These are phyloP conservation scores for Noctua fimbriata DNA, from an alignment of 2,888 invertebrate genomes.

Conservation along the genomic window DNA sequence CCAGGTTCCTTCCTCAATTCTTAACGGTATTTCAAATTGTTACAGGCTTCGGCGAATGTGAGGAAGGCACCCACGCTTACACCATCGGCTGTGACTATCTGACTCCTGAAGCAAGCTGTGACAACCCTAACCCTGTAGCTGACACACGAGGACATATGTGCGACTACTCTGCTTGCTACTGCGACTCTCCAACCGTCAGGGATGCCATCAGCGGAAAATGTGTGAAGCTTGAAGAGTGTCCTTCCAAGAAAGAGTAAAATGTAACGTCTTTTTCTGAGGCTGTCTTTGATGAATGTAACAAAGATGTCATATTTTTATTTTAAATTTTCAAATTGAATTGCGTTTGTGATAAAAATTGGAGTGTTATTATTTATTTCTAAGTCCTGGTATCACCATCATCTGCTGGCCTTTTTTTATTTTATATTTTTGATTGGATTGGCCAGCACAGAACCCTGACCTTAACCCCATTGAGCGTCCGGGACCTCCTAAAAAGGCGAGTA, in stretches of 20 bases:
- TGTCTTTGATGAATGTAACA: not conserved
- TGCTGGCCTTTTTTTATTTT: too few relatives aligned
- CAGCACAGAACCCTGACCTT: too few relatives aligned
- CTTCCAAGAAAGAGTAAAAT: constrained; percentile 64
- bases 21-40: not conserved
- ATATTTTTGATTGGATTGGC: too few relatives aligned
- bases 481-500: too few relatives aligned
- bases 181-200: constrained; percentile 76
- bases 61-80: constrained; percentile 74
- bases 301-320: not conserved
- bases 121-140: constrained; percentile 71
- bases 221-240: constrained; percentile 74
- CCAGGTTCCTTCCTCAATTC: not conserved
- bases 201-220: constrained; percentile 73
- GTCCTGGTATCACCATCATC: not conserved
- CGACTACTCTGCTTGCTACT: constrained; percentile 75
- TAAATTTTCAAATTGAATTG: not conserved
- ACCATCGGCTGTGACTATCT: constrained; percentile 70
- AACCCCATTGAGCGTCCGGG: too few relatives aligned
- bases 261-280: not conserved
- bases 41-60: constrained; percentile 69
- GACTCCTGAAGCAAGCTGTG: constrained; percentile 78
- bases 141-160: not conserved
- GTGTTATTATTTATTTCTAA: constrained; percentile 2
- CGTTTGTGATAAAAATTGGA: not conserved